phyloP scores from a whole-genome alignment of 2,797 vertebrate species.

The Neosilurus hyrtlii region DNA sequence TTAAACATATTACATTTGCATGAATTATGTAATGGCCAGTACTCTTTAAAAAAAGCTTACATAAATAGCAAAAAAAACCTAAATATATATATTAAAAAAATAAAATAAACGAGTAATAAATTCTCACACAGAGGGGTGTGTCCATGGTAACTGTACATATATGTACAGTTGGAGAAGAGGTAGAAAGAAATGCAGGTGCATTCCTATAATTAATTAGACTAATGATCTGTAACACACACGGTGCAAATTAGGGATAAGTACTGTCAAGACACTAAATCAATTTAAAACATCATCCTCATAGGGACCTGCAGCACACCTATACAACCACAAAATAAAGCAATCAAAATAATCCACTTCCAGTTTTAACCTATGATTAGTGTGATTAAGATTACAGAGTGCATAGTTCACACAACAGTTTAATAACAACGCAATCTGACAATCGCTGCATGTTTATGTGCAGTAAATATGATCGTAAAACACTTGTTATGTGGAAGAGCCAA shows the following conservation, averaged over 20 bases:
- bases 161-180: background rate
- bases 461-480: background rate
- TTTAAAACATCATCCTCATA: background rate
- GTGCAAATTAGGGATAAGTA: background rate
- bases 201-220: background rate
- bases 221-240: background rate
- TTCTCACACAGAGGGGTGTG: background rate
- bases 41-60: too few relatives aligned
- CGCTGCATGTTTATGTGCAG: background rate
- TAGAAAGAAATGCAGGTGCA: background rate
- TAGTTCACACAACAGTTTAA: background rate
- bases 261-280: background rate
- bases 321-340: background rate
- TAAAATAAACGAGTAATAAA: too few relatives aligned
- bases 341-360: background rate
- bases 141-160: background rate
- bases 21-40: too few relatives aligned
- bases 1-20: too few relatives aligned
- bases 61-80: too few relatives aligned
- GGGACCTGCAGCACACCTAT: background rate
- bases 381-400: background rate
- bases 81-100: too few relatives aligned
- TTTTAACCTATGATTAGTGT: background rate
- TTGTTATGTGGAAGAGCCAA: background rate
- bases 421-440: background rate